These are phyloP conservation scores for Gnathonemus echidnorhynchus DNA, from an alignment of 2,113 vertebrate species.

Conservation along the genomic window DNA sequence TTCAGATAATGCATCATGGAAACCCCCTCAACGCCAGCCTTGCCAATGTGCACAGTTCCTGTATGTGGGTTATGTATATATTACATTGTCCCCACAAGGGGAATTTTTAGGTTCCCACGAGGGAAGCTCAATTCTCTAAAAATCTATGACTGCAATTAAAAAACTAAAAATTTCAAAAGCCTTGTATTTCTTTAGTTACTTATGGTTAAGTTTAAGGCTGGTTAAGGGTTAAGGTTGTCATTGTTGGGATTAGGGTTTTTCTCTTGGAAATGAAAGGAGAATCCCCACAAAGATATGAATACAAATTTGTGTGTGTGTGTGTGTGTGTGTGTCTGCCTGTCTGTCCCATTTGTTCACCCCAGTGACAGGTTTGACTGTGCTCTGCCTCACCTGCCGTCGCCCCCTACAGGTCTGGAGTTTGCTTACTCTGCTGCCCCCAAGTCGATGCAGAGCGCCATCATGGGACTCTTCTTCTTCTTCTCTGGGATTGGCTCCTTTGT, in stretches of 20 bases:
- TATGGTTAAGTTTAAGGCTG: neutral
- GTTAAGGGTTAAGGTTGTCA: neutral
- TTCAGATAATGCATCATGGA: too few relatives aligned
- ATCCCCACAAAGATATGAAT: neutral
- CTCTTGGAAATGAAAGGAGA: neutral
- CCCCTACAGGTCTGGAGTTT: slow-evolving; percentile 81
- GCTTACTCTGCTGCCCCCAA: slow-evolving; percentile 92
- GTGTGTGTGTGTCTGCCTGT: neutral
- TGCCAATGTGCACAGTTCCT: too few relatives aligned
- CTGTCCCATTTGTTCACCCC: neutral
- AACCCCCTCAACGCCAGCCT: too few relatives aligned
- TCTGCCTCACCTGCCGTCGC: neutral
- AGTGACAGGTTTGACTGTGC: neutral
- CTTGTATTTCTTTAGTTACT: neutral
- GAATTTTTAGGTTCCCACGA: neutral
- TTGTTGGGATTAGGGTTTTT: neutral
- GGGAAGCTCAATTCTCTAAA: neutral
- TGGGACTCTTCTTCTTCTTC: slow-evolving; percentile 98
- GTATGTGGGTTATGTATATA: neutral
- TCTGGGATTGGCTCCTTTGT: slow-evolving; percentile 94
- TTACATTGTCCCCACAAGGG: neutral
- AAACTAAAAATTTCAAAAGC: neutral
- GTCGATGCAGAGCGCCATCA: slow-evolving; percentile 96
- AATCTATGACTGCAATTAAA: neutral
- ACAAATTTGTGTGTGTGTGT: neutral